phyloP scores from a whole-genome alignment of 2,888 invertebrate species.

The Pterostichus niger region DNA sequence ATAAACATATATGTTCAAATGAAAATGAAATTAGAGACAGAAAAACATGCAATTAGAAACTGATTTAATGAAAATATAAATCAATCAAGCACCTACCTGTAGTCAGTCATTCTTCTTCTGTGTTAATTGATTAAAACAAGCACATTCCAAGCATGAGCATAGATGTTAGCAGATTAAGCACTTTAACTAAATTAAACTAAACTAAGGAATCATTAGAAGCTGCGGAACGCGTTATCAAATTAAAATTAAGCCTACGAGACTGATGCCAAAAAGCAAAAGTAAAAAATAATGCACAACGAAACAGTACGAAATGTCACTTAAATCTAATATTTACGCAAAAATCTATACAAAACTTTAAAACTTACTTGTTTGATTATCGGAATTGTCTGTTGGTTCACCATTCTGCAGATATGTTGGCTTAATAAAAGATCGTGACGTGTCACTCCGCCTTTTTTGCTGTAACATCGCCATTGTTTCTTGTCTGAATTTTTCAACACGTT shows the following conservation, averaged over 20 bases:
- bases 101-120: slow-evolving; percentile 32
- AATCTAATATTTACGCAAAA: slow-evolving; percentile 12
- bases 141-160: slow-evolving; percentile 59
- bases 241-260: not conserved
- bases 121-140: slow-evolving; percentile 60
- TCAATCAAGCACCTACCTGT: slow-evolving; percentile 62
- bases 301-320: not conserved
- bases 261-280: not conserved
- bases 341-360: not conserved
- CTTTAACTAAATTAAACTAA: slow-evolving; percentile 13
- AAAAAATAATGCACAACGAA: slow-evolving; percentile 2
- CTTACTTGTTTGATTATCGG: slow-evolving; percentile 63
- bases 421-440: slow-evolving; percentile 30
- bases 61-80: slow-evolving; percentile 36
- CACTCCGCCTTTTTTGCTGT: slow-evolving; percentile 70
- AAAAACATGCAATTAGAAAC: slow-evolving; percentile 53
- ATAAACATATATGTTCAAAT: slow-evolving; percentile 19
- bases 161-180: slow-evolving; percentile 20
- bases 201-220: not conserved
- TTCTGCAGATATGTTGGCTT: slow-evolving; percentile 57
- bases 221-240: not conserved
- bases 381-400: slow-evolving; percentile 54
- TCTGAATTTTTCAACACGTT: slow-evolving; percentile 85
- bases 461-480: slow-evolving; percentile 88
- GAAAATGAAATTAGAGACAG: slow-evolving; percentile 24